Evolutionary conservation across 2,888 invertebrate species (phyloP).

Genomic region (Eremobia ochroleuca): DNA sequence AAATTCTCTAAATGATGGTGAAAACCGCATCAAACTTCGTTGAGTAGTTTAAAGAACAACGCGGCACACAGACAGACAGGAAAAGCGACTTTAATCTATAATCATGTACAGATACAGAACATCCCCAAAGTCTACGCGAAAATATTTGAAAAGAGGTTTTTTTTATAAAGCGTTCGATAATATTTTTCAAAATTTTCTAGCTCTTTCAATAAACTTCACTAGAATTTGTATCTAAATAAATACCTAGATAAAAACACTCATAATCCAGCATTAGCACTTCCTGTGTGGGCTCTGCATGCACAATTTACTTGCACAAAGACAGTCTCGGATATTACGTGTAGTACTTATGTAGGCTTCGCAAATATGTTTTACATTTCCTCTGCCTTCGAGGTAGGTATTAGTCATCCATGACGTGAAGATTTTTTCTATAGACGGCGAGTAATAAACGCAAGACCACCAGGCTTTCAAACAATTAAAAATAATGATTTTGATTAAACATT

Average conservation of each 20-base stretch:
- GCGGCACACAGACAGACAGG: neutral
- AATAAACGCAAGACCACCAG: neutral
- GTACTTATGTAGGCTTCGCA: constrained; percentile 3
- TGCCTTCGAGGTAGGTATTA: constrained; percentile 9
- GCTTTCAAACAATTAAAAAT: neutral
- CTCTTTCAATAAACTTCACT: neutral
- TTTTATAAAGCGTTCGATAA: neutral
- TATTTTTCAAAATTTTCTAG: neutral
- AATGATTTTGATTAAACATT: neutral
- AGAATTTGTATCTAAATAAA: neutral
- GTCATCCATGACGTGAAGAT: neutral
- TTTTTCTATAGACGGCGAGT: neutral
- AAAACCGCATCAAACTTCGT: neutral
- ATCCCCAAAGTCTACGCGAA: neutral
- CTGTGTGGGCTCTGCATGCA: constrained; percentile 41
- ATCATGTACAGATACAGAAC: too few species aligned
- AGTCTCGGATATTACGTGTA: neutral
- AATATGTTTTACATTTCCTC: constrained; percentile 45
- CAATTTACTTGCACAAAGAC: constrained; percentile 44
- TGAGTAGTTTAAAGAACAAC: neutral
- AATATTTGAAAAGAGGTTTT: too few species aligned
- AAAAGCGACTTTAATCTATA: neutral
- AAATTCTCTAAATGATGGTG: too few species aligned
- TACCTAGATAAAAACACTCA: neutral
- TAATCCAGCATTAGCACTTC: constrained; percentile 18